Conservation (phyloP, 1,140 invertebrate genomes). For the Choristoneura fumiferana region DNA sequence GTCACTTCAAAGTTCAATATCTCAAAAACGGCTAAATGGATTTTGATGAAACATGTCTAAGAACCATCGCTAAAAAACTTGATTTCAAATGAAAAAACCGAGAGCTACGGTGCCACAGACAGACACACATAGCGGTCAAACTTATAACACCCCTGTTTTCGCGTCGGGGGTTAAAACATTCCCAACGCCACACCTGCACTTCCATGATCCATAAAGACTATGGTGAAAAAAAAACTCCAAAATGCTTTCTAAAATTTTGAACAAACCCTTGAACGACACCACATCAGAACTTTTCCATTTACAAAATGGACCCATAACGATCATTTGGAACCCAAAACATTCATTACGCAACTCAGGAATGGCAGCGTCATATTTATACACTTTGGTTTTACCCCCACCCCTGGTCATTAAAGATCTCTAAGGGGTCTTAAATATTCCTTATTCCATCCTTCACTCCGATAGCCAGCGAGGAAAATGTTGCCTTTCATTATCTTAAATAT, state of each 20-base stretch:
- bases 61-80: too few species aligned
- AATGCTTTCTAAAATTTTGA: not conserved
- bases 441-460: slow-evolving; percentile 25
- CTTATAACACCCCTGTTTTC: too few species aligned
- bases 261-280: not conserved
- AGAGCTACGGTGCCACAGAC: too few species aligned
- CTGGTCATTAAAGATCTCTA: slow-evolving; percentile 32
- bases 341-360: slow-evolving; percentile 19
- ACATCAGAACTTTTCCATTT: slow-evolving; percentile 13
- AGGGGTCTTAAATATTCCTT: slow-evolving; percentile 31
- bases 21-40: too few species aligned
- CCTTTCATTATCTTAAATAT: slow-evolving; percentile 14
- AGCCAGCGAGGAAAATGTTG: not conserved
- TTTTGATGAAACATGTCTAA: too few species aligned
- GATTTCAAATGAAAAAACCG: too few species aligned
- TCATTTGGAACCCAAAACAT: slow-evolving; percentile 26
- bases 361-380: slow-evolving; percentile 22
- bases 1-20: too few species aligned
- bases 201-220: too few species aligned
- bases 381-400: slow-evolving; percentile 13
- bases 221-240: too few species aligned
- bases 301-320: slow-evolving; percentile 16
- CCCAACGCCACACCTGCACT: too few species aligned
- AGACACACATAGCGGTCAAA: too few species aligned
- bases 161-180: too few species aligned